phyloP scores from a whole-genome alignment of 2,888 invertebrate species.

The Eupsilia transversa region DNA sequence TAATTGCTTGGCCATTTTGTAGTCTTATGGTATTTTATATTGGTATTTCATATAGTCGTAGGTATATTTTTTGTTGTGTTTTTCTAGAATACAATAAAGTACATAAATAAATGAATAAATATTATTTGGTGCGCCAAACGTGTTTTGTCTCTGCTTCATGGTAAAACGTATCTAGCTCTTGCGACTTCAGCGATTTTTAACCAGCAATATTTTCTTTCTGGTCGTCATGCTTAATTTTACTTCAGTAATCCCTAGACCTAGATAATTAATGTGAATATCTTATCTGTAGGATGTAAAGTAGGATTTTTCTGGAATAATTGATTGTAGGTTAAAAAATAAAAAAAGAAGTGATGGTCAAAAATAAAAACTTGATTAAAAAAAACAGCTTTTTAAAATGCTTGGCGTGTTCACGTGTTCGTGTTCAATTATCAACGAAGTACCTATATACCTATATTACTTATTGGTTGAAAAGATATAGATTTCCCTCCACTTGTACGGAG shows the following conservation, averaged over 20 bases:
- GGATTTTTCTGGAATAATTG: background rate
- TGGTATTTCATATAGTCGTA: no score
- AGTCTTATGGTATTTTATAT: background rate
- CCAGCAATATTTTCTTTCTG: background rate
- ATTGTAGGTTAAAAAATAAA: background rate
- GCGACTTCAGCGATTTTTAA: conserved; percentile 21
- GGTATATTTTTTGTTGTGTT: no score
- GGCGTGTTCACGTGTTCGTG: background rate
- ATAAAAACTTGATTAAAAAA: background rate
- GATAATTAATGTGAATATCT: background rate
- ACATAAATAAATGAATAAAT: no score
- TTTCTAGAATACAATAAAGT: no score
- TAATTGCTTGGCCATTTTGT: conserved; percentile 22
- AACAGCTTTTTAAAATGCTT: background rate
- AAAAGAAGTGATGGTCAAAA: background rate
- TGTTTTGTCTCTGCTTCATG: background rate
- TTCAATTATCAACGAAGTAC: background rate
- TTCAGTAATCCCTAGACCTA: background rate
- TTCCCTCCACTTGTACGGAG: background rate
- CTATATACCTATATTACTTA: no score
- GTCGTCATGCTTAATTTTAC: background rate
- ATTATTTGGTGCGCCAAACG: background rate
- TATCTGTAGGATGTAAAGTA: background rate
- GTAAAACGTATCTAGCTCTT: background rate
- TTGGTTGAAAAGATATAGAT: background rate